Evolutionary conservation across 1,140 invertebrate genomes (phyloP).

Genomic region (Apis dorsata): DNA sequence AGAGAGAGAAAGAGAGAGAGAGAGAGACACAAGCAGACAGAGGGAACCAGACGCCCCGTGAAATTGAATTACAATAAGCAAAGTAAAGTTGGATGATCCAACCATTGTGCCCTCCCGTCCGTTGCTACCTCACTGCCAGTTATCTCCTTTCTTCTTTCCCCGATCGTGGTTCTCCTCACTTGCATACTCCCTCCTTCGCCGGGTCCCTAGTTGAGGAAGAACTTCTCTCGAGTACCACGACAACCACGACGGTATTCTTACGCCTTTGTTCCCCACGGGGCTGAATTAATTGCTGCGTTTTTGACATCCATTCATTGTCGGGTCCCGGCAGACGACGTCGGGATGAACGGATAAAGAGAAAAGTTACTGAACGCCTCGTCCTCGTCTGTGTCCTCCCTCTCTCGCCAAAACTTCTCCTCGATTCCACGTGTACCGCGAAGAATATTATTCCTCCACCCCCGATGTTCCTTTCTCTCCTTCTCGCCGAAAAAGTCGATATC

Average conservation of each 20-base stretch:
- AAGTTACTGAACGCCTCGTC: slow-evolving; percentile 68
- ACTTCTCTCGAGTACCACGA: slow-evolving; percentile 70
- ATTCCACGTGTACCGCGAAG: slow-evolving; percentile 10
- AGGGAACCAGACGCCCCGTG: slow-evolving; percentile 68
- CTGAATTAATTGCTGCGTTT: slow-evolving; percentile 79
- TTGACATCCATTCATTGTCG: slow-evolving; percentile 78
- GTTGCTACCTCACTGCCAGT: slow-evolving; percentile 71
- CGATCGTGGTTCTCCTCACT: slow-evolving; percentile 30
- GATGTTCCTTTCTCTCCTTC: neutral
- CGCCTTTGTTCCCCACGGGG: slow-evolving; percentile 73
- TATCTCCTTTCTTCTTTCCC: slow-evolving; percentile 62
- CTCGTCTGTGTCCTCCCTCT: slow-evolving; percentile 32
- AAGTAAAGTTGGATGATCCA: slow-evolving; percentile 78
- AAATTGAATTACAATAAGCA: slow-evolving; percentile 79
- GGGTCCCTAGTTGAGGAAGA: slow-evolving; percentile 64
- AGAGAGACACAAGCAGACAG: slow-evolving; percentile 34
- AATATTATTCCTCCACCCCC: slow-evolving; percentile 63
- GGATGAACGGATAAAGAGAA: slow-evolving; percentile 72
- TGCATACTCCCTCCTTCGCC: slow-evolving; percentile 6
- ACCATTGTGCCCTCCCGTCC: slow-evolving; percentile 69
- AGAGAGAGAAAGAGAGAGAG: neutral
- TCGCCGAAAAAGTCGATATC: slow-evolving; percentile 42
- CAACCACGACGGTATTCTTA: slow-evolving; percentile 71
- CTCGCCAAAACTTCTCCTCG: slow-evolving; percentile 3
- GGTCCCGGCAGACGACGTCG: slow-evolving; percentile 66